A percentile compares a stretch with the other conserved stretches of the same genome.
phyloP scores from a whole-genome alignment of 1,140 invertebrate genomes.

The Cydia amplana region DNA sequence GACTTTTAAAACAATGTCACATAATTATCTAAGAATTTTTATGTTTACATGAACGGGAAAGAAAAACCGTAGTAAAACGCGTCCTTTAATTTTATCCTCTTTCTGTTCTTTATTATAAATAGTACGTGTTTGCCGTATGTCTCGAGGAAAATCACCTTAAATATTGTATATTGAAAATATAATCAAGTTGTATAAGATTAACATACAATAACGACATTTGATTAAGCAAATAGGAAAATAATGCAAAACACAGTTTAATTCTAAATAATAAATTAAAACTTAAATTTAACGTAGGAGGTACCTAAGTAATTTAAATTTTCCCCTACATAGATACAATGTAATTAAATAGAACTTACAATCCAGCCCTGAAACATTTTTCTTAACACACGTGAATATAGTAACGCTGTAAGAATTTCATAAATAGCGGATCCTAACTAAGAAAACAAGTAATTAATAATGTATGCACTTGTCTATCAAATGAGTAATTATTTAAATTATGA shows the following conservation, averaged over 20 bases:
- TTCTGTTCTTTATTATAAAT: neutral
- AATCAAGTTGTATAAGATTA: too few relatives aligned
- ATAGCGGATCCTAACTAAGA: neutral
- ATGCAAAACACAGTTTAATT: too few relatives aligned
- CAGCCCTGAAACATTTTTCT: neutral
- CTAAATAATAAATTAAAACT: too few relatives aligned
- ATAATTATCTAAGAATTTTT: too few relatives aligned
- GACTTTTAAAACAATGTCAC: too few relatives aligned
- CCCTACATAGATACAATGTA: too few relatives aligned
- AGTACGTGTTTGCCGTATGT: neutral
- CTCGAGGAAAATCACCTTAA: neutral
- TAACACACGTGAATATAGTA: neutral
- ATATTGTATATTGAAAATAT: neutral
- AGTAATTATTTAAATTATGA: slow-evolving; percentile 15
- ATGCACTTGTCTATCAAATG: slow-evolving; percentile 11
- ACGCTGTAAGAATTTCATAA: neutral
- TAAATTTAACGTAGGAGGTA: too few relatives aligned
- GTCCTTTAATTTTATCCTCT: neutral
- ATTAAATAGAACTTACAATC: neutral
- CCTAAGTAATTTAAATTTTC: too few relatives aligned
- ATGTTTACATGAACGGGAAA: too few relatives aligned
- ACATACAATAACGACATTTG: too few relatives aligned
- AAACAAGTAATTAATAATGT: neutral
- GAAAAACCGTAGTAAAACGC: too few relatives aligned
- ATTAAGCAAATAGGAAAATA: too few relatives aligned